Base-by-base conservation (phyloP, 2,888 invertebrate genomes). In the Azorinus chamasolen region DNA sequence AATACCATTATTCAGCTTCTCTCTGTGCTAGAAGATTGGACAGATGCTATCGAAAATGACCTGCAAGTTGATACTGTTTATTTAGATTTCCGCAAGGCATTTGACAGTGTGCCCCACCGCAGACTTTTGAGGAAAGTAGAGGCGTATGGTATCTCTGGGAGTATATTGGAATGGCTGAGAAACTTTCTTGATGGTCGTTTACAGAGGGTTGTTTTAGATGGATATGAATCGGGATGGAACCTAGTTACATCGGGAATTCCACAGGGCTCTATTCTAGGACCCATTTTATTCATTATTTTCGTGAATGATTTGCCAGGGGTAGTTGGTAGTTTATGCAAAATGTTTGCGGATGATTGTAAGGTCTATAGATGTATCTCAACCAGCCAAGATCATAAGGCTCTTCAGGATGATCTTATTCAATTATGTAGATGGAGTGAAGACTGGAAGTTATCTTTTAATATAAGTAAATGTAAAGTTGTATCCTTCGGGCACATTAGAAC, bases 371-470 rank as follows among this genome's bases (percentile, higher is more conserved):
- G n/a, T n/a, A n/a, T n/a, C n/a, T n/a, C n/a, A n/a, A n/a, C n/a
- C n/a, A n/a, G n/a, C n/a, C n/a, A n/a, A n/a, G n/a, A n/a, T n/a
- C n/a, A n/a, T n/a, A n/a, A n/a, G n/a, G n/a, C n/a, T n/a, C n/a
- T n/a, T n/a, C n/a, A n/a, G n/a, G n/a, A n/a, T n/a, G n/a, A n/a
- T 37, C 39, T 65, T 22, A 14, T 27, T 16, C 48, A 32, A 27
- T 3, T 72, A n/a, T 50, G 37, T 32, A 45, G 46, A 22, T 58
- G 73, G 53, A 27, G 43, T 45, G 43, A 53, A n/a, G 41, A 54
- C n/a, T 73, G 73, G 54, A 37, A 53, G 45, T n/a, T 73, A 20
- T n/a, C 20, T 10, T 66, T 73, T 24, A 59, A 65, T 27, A 20
- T 32, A 18, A 18, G n/a, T 1, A 70, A 70, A 37, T 70, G 70